Base-by-base conservation (phyloP, 2,888 invertebrate species). In the Metallyticus violacea region DNA sequence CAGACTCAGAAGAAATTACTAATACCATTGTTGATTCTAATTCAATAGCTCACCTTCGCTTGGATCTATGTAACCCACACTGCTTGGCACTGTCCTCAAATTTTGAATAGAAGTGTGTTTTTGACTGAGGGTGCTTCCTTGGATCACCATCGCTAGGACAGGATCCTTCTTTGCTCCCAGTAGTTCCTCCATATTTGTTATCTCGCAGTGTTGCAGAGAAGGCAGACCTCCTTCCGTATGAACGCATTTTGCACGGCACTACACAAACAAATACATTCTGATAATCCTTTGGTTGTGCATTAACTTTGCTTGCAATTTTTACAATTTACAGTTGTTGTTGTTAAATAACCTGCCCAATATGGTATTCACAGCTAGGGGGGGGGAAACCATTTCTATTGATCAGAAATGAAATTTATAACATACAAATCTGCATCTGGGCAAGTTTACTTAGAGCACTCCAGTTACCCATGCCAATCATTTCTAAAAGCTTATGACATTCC, bases 171-270 rank as follows among this genome's bases (percentile, higher is more conserved):
- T 40, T 62, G 2, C 9, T 9, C 2, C n/a, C 62, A 40, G 30
- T 9, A 40, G 30, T n/a, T 83, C 79, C 26, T 27, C 28, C 26
- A 26, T 79, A 30, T 78, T 28, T 30, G 7, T 80, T 28, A 27
- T 26, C 28, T 92, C 92, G 93, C 92, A 92, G 92, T 91, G 92
- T 92, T 90, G 93, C 92, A 90, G 91, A 91, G 90, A 91, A 91
- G 89, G 91, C 90, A 78, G 84, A 28, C 89, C 90, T 89, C 88
- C 90, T 89, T 89, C 90, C 90, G 89, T 90, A 89, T 89, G 89
- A 88, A 90, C 90, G 91, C 91, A 91, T 91, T 89, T 89, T 90
- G 90, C 90, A 90, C 90, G 90, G 90, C 90, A 90, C 91, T 91
- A 90, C 80, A 89, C 89, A 26, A 79, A 26, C 6, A 79, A 9